These are phyloP conservation scores for Eonycteris spelaea DNA, from an alignment of 2,113 vertebrate genomes.

Conservation along the genomic window DNA sequence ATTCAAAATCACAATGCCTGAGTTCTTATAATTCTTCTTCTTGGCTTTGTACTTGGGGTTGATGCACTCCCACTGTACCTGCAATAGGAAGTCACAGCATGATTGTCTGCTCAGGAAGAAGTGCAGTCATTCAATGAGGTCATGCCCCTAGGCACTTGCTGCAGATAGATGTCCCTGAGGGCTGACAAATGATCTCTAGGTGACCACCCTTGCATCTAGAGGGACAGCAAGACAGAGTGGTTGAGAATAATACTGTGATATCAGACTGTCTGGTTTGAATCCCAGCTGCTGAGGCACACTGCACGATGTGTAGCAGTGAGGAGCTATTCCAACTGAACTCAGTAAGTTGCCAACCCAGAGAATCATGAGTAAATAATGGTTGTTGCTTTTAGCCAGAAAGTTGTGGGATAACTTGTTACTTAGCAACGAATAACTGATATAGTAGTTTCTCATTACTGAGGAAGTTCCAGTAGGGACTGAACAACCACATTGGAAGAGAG, in stretches of 20 bases:
- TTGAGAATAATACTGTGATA: background rate
- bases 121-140: constrained; percentile 5
- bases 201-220: background rate
- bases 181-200: background rate
- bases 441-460: background rate
- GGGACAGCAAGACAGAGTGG: background rate
- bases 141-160: background rate
- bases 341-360: background rate
- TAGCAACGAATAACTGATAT: background rate
- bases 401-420: background rate
- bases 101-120: constrained; percentile 36
- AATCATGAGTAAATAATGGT: background rate
- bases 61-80: constrained; percentile 98
- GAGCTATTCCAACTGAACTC: background rate
- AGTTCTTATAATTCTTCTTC: constrained; percentile 99
- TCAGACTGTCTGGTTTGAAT: background rate
- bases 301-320: background rate
- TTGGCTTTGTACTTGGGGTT: constrained; percentile 97
- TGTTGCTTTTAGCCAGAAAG: background rate
- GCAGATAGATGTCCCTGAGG: background rate
- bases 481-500: background rate
- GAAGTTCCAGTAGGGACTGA: background rate
- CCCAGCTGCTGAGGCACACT: background rate
- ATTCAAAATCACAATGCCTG: constrained; percentile 96
- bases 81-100: constrained; percentile 44